Base-by-base conservation (phyloP, 2,888 invertebrate species). In the Gymnosoma rotundatum region DNA sequence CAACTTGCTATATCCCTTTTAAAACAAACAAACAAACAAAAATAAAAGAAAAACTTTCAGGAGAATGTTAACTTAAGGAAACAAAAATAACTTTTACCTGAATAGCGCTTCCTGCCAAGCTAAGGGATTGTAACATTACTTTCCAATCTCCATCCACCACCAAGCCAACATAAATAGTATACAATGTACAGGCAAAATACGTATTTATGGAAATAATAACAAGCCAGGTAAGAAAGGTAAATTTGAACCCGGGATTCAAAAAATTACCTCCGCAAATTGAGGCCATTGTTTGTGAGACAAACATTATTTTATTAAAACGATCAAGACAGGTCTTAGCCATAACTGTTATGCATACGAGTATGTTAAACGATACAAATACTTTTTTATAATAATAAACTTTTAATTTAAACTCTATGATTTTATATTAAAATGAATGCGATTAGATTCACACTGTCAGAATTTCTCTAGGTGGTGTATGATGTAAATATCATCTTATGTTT, bases 101-200 rank as follows among this genome's bases (percentile, higher is more conserved):
- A 0, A 86, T 0, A 0, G 85, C 89, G 1, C 88, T 86, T 0
- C 88, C 88, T 0, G 73, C 81, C 85, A 88, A 78, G 45, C 88
- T 81, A 0, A 87, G 20, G 0, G 87, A 83, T 72, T 89, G 87
- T 1, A 90, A 67, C 10, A 90, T 86, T 0, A 86, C 74, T 0
- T 87, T 88, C 86, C 87, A 88, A 21, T 90, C 88, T 0, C 83
- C 70, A 1, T 88, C 64, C 0, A 88, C 2, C 0, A 87, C 38
- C 1, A 88, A 50, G 0, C 88, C 89, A 38, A 87, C 72, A 42
- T 89, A 89, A 1, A 90, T 74, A 0, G 90, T 90, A 60, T 90
- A 90, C 0, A 66, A 48, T 2, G 89, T 87, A 14, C 87, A 87
- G 16, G 21, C 58, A 6, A 86, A 88, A 9, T 81, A 89, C 7